A percentile compares a stretch with the other conserved stretches of the same genome.
Conservation (phyloP, 1,140 invertebrate species). For the Rhopalosiphum maidis region DNA sequence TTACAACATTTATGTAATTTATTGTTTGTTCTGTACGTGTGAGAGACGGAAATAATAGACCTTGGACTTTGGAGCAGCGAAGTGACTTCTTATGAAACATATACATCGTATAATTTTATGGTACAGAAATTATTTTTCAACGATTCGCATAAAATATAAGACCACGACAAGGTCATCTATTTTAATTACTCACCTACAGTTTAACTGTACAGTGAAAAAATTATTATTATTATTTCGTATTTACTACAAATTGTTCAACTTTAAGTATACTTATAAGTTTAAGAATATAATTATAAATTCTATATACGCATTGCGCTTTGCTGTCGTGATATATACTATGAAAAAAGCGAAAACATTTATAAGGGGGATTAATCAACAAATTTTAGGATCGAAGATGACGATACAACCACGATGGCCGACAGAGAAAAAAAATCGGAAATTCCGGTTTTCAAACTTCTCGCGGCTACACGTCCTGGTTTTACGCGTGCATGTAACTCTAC, state of each 20-base stretch:
- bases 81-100: too few relatives aligned
- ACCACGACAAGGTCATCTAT: background rate
- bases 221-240: background rate
- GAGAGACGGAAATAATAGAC: background rate
- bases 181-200: background rate
- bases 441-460: constrained; percentile 13
- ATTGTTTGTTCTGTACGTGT: background rate
- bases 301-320: background rate
- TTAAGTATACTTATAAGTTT: background rate
- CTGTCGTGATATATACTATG: background rate
- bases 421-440: background rate
- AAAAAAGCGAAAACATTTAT: background rate
- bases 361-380: background rate
- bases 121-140: background rate
- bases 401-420: background rate
- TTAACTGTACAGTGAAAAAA: background rate
- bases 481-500: background rate
- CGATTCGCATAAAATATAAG: background rate
- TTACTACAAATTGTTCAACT: background rate
- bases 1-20: background rate
- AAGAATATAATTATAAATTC: background rate
- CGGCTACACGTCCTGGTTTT: background rate
- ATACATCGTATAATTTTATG: background rate
- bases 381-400: background rate
- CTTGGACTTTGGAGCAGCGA: background rate